These are phyloP conservation scores for Chromis chromis DNA, from an alignment of 2,797 vertebrate species.

Conservation along the genomic window DNA sequence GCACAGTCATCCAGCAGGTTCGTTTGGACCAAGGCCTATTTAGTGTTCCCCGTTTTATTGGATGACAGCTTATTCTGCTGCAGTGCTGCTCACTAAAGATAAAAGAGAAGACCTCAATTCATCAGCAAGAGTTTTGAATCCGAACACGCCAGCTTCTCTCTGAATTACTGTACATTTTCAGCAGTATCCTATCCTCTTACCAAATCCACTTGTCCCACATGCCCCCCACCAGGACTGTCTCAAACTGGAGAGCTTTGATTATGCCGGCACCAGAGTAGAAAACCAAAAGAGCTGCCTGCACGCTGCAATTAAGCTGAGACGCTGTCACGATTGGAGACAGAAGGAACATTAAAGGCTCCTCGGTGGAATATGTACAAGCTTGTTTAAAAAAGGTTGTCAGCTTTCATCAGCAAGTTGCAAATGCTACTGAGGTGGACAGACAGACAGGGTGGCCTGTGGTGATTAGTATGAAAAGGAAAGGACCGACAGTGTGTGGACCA, in stretches of 20 bases:
- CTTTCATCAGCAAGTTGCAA: conserved; percentile 50
- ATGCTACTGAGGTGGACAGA: conserved; percentile 38
- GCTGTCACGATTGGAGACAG: conserved; percentile 48
- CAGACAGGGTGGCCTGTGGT: conserved; percentile 24
- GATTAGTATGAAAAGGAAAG: conserved; percentile 25
- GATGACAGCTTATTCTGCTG: conserved; percentile 50
- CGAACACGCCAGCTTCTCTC: conserved; percentile 33
- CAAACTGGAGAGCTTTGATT: conserved; percentile 52
- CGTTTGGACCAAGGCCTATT: conserved; percentile 47
- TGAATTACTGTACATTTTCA: conserved; percentile 39
- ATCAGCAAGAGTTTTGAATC: conserved; percentile 43
- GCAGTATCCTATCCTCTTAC: neutral
- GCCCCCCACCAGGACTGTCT: conserved; percentile 5
- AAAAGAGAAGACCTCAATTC: conserved; percentile 41
- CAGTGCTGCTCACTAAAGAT: conserved; percentile 28
- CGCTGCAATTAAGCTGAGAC: conserved; percentile 60
- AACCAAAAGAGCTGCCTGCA: conserved; percentile 42
- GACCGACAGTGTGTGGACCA: neutral
- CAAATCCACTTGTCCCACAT: neutral
- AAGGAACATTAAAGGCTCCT: conserved; percentile 59
- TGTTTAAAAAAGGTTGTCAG: conserved; percentile 41
- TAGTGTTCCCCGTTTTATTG: conserved; percentile 48
- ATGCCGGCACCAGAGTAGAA: conserved; percentile 33
- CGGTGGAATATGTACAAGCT: conserved; percentile 26
- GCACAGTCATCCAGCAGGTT: conserved; percentile 38